These are phyloP conservation scores for Synergus gifuensis DNA, from an alignment of 2,888 invertebrate species.

Conservation along the genomic window DNA sequence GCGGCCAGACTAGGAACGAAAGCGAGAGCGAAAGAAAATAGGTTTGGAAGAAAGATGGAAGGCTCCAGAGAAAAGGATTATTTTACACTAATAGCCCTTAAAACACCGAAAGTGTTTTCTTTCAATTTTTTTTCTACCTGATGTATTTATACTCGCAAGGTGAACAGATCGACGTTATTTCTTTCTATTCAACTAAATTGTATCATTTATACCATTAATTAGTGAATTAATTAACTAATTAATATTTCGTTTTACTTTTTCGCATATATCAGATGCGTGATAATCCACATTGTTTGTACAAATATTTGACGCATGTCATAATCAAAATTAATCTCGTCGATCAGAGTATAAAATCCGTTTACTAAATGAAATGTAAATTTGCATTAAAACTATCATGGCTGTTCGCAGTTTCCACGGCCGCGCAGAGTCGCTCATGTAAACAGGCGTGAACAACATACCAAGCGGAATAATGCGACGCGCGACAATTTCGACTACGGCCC, in stretches of 20 bases:
- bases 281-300: too few relatives aligned
- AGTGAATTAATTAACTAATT: too few relatives aligned
- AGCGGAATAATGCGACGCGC: slow-evolving; percentile 46
- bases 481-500: slow-evolving; percentile 45
- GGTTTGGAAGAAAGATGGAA: slow-evolving; percentile 35
- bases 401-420: not conserved
- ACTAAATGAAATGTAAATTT: not conserved
- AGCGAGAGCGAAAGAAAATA: slow-evolving; percentile 49
- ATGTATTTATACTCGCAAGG: not conserved
- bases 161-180: not conserved
- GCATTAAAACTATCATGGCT: not conserved
- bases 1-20: slow-evolving; percentile 45
- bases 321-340: not conserved
- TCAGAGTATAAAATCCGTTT: too few relatives aligned
- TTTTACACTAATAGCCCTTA: slow-evolving; percentile 30
- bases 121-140: not conserved
- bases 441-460: slow-evolving; percentile 36
- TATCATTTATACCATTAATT: too few relatives aligned
- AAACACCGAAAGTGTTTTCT: slow-evolving; percentile 32
- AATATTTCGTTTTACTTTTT: too few relatives aligned
- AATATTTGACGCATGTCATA: slow-evolving; percentile 3
- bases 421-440: slow-evolving; percentile 27
- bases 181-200: not conserved
- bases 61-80: slow-evolving; percentile 20
- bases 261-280: too few relatives aligned